Percentiles rank a stretch among this genome's conserved stretches.
Conservation (phyloP, 1,140 invertebrate genomes). For the Ganaspis sp. region DNA sequence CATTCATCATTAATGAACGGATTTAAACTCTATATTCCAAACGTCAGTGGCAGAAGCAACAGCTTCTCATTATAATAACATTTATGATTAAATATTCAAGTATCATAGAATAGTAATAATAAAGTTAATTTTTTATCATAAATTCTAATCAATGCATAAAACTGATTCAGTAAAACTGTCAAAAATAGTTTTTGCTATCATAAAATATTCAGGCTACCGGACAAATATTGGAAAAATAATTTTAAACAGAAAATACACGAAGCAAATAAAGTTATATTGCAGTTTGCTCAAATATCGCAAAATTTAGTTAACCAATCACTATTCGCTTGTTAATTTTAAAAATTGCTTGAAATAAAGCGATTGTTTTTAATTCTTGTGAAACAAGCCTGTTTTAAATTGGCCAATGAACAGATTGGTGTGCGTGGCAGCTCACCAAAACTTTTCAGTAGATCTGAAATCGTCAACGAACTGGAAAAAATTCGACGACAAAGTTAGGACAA, state of each 20-base stretch:
- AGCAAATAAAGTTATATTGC: not conserved
- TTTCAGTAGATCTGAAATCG: conserved; percentile 45
- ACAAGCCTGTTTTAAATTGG: not conserved
- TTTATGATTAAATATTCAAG: not conserved
- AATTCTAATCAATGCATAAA: not conserved
- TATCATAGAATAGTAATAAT: not conserved
- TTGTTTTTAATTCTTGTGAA: not conserved
- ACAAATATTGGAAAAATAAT: not conserved
- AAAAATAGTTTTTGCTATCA: not conserved
- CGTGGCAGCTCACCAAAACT: conserved; percentile 42
- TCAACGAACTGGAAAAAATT: conserved; percentile 66
- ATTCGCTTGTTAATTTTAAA: not conserved
- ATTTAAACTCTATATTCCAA: not conserved
- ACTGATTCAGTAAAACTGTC: not conserved
- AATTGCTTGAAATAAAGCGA: not conserved
- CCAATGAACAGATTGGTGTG: conserved; percentile 13
- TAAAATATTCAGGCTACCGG: not conserved
- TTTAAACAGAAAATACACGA: too few relatives aligned
- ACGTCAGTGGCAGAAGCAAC: conserved; percentile 1
- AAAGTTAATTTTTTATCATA: not conserved
- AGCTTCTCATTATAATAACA: not conserved
- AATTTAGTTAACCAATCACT: not conserved
- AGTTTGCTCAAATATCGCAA: not conserved
- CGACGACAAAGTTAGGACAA: conserved; percentile 58
- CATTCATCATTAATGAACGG: conserved; percentile 10